A percentile compares a stretch with the other conserved stretches of the same genome.
These are phyloP conservation scores for Brachionus sp. DNA, from an alignment of 1,140 invertebrate species.

Conservation along the genomic window DNA sequence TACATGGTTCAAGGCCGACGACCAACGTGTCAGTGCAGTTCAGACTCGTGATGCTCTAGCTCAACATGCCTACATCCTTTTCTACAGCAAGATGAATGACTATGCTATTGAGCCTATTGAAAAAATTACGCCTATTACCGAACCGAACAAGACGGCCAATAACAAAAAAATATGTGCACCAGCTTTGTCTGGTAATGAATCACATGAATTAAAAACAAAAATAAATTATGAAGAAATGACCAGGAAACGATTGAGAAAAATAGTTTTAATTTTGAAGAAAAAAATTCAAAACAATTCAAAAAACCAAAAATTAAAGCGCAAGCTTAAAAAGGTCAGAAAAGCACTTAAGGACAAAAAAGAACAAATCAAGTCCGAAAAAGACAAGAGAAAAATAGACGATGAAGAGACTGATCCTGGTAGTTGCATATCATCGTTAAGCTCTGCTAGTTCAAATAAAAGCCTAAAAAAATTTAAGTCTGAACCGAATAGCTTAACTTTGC, in stretches of 20 bases:
- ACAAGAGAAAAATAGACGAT: neutral
- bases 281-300: neutral
- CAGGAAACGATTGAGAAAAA: neutral
- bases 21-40: neutral
- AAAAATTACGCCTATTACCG: neutral
- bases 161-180: neutral
- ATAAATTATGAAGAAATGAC: conserved; percentile 6
- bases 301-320: neutral
- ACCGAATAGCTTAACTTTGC: neutral
- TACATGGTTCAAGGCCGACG: conserved; percentile 44
- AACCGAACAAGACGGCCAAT: neutral
- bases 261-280: neutral
- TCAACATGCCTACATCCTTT: conserved; percentile 43
- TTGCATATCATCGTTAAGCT: neutral
- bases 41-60: neutral
- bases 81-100: conserved; percentile 20
- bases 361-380: neutral
- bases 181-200: neutral
- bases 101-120: neutral
- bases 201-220: neutral
- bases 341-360: neutral
- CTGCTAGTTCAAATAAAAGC: neutral
- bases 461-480: neutral
- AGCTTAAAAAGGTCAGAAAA: conserved; percentile 1
- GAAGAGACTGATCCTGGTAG: neutral